Evolutionary conservation across 2,888 invertebrate species (phyloP).

Genomic region (Lepidocyrtoides sp.): DNA sequence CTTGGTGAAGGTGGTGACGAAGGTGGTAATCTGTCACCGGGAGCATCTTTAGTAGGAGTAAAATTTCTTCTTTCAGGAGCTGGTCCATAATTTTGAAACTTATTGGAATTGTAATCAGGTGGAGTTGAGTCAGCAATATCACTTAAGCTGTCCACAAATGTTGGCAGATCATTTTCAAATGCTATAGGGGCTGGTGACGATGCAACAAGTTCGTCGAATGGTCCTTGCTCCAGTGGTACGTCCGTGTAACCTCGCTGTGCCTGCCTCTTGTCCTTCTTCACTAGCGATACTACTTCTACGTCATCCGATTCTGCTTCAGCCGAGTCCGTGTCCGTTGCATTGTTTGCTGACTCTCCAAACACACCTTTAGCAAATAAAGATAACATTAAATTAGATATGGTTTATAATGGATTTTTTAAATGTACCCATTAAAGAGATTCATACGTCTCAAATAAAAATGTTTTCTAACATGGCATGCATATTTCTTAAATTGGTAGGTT

Average conservation of each 20-base stretch:
- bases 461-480: too few relatives aligned
- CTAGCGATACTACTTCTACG: slow-evolving; percentile 74
- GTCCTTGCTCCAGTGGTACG: slow-evolving; percentile 81
- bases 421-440: too few relatives aligned
- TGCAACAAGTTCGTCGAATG: slow-evolving; percentile 76
- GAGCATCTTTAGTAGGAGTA: not conserved
- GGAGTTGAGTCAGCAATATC: slow-evolving; percentile 72
- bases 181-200: slow-evolving; percentile 79
- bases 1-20: not conserved
- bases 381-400: too few relatives aligned
- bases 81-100: slow-evolving; percentile 29
- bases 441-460: too few relatives aligned
- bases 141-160: slow-evolving; percentile 75
- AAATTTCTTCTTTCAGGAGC: not conserved
- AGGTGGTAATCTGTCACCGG: not conserved
- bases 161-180: slow-evolving; percentile 81
- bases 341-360: slow-evolving; percentile 56
- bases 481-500: too few relatives aligned
- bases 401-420: too few relatives aligned
- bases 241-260: slow-evolving; percentile 84
- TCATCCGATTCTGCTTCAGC: slow-evolving; percentile 60
- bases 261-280: slow-evolving; percentile 83
- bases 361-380: slow-evolving; percentile 42
- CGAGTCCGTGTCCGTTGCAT: slow-evolving; percentile 65
- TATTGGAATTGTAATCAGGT: slow-evolving; percentile 61